phyloP scores from a whole-genome alignment of 2,888 invertebrate species.

The Rhagium mordax region DNA sequence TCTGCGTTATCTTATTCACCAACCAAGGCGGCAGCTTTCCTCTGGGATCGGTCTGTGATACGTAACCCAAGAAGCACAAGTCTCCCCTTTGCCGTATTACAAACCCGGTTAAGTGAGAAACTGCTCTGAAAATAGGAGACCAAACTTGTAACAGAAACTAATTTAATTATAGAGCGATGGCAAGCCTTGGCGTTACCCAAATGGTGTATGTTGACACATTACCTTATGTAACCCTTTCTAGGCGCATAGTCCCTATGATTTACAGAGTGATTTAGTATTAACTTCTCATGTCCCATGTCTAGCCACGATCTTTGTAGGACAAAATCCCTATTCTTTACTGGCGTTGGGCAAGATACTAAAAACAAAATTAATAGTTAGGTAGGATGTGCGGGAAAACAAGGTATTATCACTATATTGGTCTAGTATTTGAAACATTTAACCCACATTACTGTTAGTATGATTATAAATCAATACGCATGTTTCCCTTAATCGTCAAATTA shows the following conservation, averaged over 20 bases:
- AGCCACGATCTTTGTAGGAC: slow-evolving; percentile 94
- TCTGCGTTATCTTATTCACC: slow-evolving; percentile 89
- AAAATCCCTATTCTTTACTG: slow-evolving; percentile 92
- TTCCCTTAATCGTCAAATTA: no score
- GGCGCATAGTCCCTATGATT: slow-evolving; percentile 90
- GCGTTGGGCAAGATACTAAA: slow-evolving; percentile 89
- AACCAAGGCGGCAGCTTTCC: slow-evolving; percentile 92
- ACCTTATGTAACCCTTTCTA: slow-evolving; percentile 86
- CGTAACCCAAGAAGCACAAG: slow-evolving; percentile 88
- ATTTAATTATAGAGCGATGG: no score
- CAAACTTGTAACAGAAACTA: background rate
- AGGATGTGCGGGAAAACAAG: background rate
- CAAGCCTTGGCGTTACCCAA: no score
- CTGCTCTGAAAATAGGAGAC: slow-evolving; percentile 70
- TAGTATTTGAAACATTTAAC: no score
- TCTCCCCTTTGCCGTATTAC: slow-evolving; percentile 76
- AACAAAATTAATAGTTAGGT: slow-evolving; percentile 41
- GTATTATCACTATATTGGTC: no score
- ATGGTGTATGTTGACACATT: slow-evolving; percentile 35
- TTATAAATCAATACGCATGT: no score
- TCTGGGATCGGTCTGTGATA: slow-evolving; percentile 91
- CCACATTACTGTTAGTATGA: no score
- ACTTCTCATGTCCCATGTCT: slow-evolving; percentile 87
- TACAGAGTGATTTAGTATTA: slow-evolving; percentile 93
- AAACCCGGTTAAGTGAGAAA: slow-evolving; percentile 78